phyloP scores from a whole-genome alignment of 2,113 vertebrate species.

The Tragelaphus imberbis region DNA sequence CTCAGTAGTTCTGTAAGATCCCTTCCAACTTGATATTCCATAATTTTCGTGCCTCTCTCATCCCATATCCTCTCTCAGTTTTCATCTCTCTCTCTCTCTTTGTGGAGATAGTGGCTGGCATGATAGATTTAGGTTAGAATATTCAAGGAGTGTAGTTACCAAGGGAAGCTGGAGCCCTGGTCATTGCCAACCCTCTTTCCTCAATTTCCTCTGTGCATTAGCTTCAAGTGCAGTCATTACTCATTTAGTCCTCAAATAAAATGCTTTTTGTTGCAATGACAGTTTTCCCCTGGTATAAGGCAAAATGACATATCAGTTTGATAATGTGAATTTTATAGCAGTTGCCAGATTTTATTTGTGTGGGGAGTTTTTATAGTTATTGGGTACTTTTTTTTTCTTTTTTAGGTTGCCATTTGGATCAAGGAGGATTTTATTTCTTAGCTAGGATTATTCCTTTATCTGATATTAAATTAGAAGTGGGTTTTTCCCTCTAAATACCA shows the following conservation, averaged over 20 bases:
- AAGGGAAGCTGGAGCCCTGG: neutral
- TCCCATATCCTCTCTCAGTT: neutral
- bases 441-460: conserved; percentile 76
- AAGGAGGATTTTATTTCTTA: conserved; percentile 75
- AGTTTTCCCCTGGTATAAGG: conserved; percentile 36
- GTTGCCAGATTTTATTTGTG: conserved; percentile 61
- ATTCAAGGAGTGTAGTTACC: neutral
- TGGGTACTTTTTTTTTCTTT: conserved; percentile 51
- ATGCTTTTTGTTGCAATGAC: conserved; percentile 50
- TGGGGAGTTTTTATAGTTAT: conserved; percentile 45
- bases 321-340: conserved; percentile 54
- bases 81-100: neutral
- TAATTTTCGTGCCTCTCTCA: neutral
- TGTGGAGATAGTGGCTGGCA: neutral
- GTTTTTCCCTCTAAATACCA: conserved; percentile 66
- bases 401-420: conserved; percentile 70
- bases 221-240: conserved; percentile 44
- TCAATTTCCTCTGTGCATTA: conserved; percentile 29
- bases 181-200: neutral
- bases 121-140: neutral
- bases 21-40: neutral
- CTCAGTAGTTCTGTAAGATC: neutral
- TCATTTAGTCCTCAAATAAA: conserved; percentile 50
- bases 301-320: conserved; percentile 35
- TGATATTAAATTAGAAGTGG: conserved; percentile 75